Conservation (phyloP, 2,797 vertebrate genomes). For the Miichthys miiuy region DNA sequence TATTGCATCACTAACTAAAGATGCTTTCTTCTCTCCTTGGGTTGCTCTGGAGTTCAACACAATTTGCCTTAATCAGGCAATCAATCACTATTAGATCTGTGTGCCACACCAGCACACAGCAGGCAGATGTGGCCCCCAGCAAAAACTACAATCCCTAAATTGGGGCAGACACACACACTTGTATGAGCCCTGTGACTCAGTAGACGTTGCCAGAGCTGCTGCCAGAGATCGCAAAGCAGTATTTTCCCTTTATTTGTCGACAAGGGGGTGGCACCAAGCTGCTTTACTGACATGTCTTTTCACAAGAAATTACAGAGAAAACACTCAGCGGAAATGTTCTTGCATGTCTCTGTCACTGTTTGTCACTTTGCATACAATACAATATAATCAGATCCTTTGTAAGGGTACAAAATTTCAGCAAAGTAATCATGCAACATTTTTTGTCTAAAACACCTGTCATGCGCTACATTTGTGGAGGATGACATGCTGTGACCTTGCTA, state of each 20-base stretch:
- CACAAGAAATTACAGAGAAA: constrained; percentile 67
- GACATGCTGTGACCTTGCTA: constrained; percentile 10
- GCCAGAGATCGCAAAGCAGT: constrained; percentile 55
- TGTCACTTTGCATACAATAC: constrained; percentile 45
- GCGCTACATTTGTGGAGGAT: neutral
- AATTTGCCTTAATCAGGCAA: constrained; percentile 79
- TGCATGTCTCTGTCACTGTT: constrained; percentile 47
- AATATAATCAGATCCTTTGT: constrained; percentile 49
- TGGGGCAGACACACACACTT: constrained; percentile 68
- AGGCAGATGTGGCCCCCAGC: constrained; percentile 75
- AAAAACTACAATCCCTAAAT: constrained; percentile 73
- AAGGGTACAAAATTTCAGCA: constrained; percentile 29
- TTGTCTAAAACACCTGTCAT: neutral
- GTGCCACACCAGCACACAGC: constrained; percentile 67
- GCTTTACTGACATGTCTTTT: constrained; percentile 72
- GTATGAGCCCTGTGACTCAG: constrained; percentile 64
- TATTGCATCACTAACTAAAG: constrained; percentile 71
- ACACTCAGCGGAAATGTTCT: constrained; percentile 40
- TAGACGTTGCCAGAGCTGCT: constrained; percentile 57
- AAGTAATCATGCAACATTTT: constrained; percentile 23
- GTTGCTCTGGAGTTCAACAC: constrained; percentile 75
- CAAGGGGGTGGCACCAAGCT: constrained; percentile 68
- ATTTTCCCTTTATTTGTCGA: constrained; percentile 69
- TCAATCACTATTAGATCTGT: constrained; percentile 81
- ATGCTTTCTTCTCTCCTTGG: constrained; percentile 70